Conservation (phyloP, 2,797 vertebrate genomes). For the Emydoidea blandingii region DNA sequence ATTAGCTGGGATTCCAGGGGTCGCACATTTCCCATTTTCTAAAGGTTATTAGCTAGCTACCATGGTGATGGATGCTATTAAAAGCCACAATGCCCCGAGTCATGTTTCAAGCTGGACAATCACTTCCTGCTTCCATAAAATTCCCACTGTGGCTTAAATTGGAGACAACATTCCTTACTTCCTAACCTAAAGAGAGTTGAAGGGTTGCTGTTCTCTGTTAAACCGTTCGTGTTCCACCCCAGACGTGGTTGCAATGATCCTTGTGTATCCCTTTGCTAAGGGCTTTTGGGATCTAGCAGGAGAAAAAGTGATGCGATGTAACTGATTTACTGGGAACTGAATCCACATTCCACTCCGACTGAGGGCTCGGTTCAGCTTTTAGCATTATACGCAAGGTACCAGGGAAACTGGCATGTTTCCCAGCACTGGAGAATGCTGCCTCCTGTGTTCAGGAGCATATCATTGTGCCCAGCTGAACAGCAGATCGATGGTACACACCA, state of each 20-base stretch:
- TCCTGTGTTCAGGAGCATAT: neutral
- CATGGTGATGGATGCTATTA: rapidly evolving
- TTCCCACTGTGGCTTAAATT: rapidly evolving
- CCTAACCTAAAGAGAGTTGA: neutral
- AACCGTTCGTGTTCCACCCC: neutral
- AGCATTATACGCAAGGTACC: neutral
- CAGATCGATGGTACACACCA: neutral
- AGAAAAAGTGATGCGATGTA: neutral
- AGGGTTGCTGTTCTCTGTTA: neutral
- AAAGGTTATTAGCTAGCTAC: rapidly evolving
- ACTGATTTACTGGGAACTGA: neutral
- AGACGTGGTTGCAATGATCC: neutral
- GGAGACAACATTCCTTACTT: neutral
- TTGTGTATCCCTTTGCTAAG: neutral
- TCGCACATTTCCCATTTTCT: rapidly evolving
- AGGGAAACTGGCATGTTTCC: neutral
- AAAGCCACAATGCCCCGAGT: neutral
- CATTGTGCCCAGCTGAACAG: neutral
- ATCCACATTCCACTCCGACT: neutral
- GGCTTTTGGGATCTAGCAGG: neutral
- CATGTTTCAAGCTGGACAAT: rapidly evolving
- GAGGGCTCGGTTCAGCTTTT: neutral
- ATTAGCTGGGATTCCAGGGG: rapidly evolving
- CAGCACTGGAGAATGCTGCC: neutral
- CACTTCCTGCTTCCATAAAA: rapidly evolving